Conservation (phyloP, 92 coral and sea anemone species). For the Phymanthus crucifer region DNA sequence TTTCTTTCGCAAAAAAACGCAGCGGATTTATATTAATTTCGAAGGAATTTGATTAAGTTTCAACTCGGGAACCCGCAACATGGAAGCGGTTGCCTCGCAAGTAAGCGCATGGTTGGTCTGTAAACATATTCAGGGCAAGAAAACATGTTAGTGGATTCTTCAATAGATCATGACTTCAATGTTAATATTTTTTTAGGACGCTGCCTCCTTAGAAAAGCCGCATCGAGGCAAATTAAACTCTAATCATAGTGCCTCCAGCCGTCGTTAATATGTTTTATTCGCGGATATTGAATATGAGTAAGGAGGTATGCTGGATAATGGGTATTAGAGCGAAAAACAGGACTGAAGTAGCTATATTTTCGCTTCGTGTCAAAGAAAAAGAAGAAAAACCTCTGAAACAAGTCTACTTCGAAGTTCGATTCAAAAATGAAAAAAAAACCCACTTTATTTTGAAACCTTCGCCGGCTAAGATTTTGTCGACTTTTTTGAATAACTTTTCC, state of each 20-base stretch:
- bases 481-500: too few species aligned
- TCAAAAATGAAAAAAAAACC: too few species aligned
- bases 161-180: background rate
- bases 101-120: slow-evolving; percentile 12
- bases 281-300: background rate
- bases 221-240: background rate
- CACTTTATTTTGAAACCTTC: too few species aligned
- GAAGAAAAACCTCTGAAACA: background rate
- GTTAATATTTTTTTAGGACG: slow-evolving; percentile 21
- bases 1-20: background rate
- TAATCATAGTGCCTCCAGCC: background rate
- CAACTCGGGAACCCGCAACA: background rate
- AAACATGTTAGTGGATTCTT: slow-evolving; percentile 23
- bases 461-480: too few species aligned
- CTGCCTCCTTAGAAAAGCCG: background rate
- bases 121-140: slow-evolving; percentile 22
- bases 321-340: background rate
- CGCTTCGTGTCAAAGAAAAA: background rate
- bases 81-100: background rate
- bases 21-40: background rate
- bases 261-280: background rate
- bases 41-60: background rate
- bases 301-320: background rate
- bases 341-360: background rate
- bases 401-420: too few species aligned